phyloP scores from a whole-genome alignment of 2,113 vertebrate genomes.

The Melanotaenia duboulayi region DNA sequence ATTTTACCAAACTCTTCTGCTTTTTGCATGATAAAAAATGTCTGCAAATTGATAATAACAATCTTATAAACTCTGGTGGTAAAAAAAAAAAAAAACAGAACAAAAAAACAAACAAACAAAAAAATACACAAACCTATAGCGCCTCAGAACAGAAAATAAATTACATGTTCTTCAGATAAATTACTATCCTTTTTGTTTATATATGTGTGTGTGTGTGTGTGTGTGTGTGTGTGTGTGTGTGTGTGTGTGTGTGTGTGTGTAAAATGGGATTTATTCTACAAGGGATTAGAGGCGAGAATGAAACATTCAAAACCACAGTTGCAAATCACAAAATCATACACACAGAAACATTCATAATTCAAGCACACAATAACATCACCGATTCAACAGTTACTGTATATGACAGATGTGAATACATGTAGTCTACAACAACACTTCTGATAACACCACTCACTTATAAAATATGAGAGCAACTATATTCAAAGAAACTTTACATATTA shows the following conservation, averaged over 20 bases:
- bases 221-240: too few relatives aligned
- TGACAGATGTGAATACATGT: constrained; percentile 66
- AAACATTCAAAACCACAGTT: constrained; percentile 45
- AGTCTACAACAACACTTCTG: constrained; percentile 58
- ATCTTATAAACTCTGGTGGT: constrained; percentile 71
- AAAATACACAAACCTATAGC: constrained; percentile 69
- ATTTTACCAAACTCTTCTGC: constrained; percentile 55
- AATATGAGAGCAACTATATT: constrained; percentile 59
- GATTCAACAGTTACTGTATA: constrained; percentile 52
- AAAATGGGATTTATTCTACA: constrained; percentile 71
- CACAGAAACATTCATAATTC: constrained; percentile 21
- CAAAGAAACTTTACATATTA: constrained; percentile 71
- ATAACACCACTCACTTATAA: constrained; percentile 55
- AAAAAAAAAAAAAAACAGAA: constrained; percentile 54
- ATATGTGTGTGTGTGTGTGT: too few relatives aligned
- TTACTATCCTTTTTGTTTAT: constrained; percentile 70
- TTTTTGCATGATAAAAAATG: constrained; percentile 56
- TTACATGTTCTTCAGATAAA: constrained; percentile 83
- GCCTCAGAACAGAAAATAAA: constrained; percentile 81
- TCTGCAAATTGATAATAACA: constrained; percentile 59
- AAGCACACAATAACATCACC: constrained; percentile 2
- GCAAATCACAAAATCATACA: constrained; percentile 19
- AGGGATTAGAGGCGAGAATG: constrained; percentile 59
- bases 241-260: constrained; percentile 70
- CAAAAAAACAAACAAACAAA: too few relatives aligned